Base-by-base conservation (phyloP, 2,888 invertebrate genomes). In the Chrysopilus asiliformis region DNA sequence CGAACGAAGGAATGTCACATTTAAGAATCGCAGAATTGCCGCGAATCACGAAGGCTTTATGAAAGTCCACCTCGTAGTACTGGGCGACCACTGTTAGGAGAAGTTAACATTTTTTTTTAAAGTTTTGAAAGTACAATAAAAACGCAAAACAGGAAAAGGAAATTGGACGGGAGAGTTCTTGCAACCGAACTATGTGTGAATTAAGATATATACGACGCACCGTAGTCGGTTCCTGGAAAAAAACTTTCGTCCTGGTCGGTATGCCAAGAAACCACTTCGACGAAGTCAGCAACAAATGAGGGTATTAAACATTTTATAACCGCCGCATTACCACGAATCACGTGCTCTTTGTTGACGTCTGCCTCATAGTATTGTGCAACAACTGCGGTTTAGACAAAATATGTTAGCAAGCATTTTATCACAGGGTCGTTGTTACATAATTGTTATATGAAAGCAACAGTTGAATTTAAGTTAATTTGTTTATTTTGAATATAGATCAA, bases 1-100 rank as follows among this genome's bases (percentile, higher is more conserved):
- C 89, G 66, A 89, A 93, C 44, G 86, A 86, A 33, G 91, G 91
- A 54, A 87, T 81, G 52, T 83, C 83, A 68, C 87, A 89, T 67
- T 86, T 87, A 53, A 87, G 68, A 46, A 87, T 80, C 43, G 84
- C 87, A 52, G 86, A 76, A 65, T 89, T 89, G 50, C 89, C 87
- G 49, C 84, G 76, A 55, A 89, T 89, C 39, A 83, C 85, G 64
- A 87, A 86, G 61, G 89, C 89, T 66, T 87, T 82, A 67, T 86
- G 86, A 49, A 87, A 87, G 70, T 89, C 87, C 44, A 84, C 83
- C 65, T 86, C 84, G 66, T 87, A 89, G 64, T 78, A 79, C 62
- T 89, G 87, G 57, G 84, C 82, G 53, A 87, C 87, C 66, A 87
- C 89, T 89, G 72, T 31, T 19, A 10, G 12, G 2, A 2, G 7